These are phyloP conservation scores for Saturnia pavonia DNA, from an alignment of 2,888 invertebrate genomes.

Conservation along the genomic window DNA sequence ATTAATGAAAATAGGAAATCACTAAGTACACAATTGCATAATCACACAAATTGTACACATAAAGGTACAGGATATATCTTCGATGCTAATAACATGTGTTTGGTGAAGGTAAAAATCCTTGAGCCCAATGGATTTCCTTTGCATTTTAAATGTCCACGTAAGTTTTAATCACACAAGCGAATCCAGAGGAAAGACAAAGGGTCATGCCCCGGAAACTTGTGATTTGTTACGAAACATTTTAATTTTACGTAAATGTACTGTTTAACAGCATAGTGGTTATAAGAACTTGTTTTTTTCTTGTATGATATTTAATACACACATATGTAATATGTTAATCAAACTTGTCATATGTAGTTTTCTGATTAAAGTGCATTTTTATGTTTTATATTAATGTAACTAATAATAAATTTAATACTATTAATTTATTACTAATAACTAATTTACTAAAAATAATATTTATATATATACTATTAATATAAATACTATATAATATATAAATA, in stretches of 20 bases:
- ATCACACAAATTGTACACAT: background rate
- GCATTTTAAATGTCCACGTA: slow-evolving; percentile 8
- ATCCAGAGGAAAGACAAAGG: background rate
- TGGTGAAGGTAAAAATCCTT: slow-evolving; percentile 47
- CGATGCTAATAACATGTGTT: slow-evolving; percentile 26
- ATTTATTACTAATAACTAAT: too few species aligned
- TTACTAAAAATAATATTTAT: too few species aligned
- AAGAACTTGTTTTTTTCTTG: background rate
- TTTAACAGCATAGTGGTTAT: background rate
- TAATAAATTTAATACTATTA: too few species aligned
- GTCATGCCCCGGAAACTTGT: background rate
- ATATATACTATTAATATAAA: too few species aligned
- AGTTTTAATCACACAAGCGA: background rate
- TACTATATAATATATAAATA: too few species aligned
- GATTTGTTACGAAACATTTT: background rate
- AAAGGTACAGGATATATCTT: slow-evolving; percentile 16
- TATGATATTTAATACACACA: background rate
- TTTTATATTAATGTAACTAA: too few species aligned
- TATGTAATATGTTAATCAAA: background rate
- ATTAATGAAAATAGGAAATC: background rate
- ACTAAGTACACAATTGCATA: slow-evolving; percentile 17
- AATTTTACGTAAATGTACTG: slow-evolving; percentile 4
- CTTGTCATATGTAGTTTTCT: background rate
- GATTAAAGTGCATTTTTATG: too few species aligned
- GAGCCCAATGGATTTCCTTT: slow-evolving; percentile 41